Evolutionary conservation across 2,888 invertebrate genomes (phyloP).

Genomic region (Phasia obesa): DNA sequence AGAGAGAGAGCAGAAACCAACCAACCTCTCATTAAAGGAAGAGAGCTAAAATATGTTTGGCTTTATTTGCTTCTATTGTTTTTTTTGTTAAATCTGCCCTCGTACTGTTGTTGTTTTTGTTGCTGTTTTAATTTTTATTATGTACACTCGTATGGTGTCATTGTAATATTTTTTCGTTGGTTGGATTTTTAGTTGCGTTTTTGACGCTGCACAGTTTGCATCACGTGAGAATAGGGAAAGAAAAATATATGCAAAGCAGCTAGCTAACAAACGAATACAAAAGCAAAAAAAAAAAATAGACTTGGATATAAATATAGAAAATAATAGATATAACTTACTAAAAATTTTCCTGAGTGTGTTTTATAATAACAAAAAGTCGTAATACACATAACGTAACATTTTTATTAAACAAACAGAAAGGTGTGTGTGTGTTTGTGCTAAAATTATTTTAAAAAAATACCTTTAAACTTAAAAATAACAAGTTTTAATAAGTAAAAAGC

Average conservation of each 20-base stretch:
- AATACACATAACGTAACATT: constrained; percentile 39
- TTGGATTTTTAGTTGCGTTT: constrained; percentile 70
- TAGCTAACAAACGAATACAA: constrained; percentile 22
- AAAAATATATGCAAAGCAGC: not conserved
- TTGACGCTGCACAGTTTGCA: constrained; percentile 71
- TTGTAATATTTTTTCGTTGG: constrained; percentile 70
- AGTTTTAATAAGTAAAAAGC: too few species aligned
- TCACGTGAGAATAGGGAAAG: constrained; percentile 67
- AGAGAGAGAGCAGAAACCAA: not conserved
- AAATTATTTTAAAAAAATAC: not conserved
- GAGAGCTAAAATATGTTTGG: constrained; percentile 1
- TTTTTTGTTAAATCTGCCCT: too few species aligned
- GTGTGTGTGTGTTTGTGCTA: constrained; percentile 17
- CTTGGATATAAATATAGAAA: constrained; percentile 48
- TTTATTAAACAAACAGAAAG: not conserved
- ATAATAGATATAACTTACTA: constrained; percentile 24
- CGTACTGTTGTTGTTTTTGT: constrained; percentile 16
- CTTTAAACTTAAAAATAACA: not conserved
- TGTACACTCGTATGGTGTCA: constrained; percentile 65
- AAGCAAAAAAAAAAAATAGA: constrained; percentile 38
- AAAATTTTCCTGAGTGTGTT: constrained; percentile 24
- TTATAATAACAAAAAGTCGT: constrained; percentile 36
- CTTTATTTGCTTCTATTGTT: not conserved
- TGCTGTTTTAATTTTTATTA: constrained; percentile 37
- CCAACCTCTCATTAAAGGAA: not conserved